Base-by-base conservation (phyloP, 2,888 invertebrate genomes). In the Himalopsyche japonica region DNA sequence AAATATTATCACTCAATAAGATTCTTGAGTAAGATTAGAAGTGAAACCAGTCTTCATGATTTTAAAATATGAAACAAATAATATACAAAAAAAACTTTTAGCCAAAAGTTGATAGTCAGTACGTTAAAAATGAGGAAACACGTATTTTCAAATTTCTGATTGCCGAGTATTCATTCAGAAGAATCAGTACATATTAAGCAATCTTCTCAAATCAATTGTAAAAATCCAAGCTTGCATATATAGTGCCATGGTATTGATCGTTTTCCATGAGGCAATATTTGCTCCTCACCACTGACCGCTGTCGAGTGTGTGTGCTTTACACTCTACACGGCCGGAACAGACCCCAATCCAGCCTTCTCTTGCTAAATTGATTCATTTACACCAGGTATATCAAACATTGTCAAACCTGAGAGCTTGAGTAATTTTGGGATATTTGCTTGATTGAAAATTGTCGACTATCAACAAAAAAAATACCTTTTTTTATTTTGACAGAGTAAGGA, bases 231-330 rank as follows among this genome's bases (percentile, higher is more conserved):
- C 24, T 6, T 15, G 27, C 27, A 70, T 70, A 27, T 27, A 70
- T 70, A 15, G 70, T 70, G 27, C 27, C 12, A 27, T 30, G 27
- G 70, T 30, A 70, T 70, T 70, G 70, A 70, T 70, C 70, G 70
- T 70, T 70, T 70, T 70, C 70, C 70, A 70, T 70, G 70, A 70
- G 70, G 70, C 70, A 70, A 70, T 70, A 70, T 70, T 70, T 70
- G 70, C 70, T 24, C 70, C 70, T 70, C 30, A 70, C 70, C 70
- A 70, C 70, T 70, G 70, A 70, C 70, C 70, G 70, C 70, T 27
- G 70, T 70, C 70, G 70, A 70, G 70, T 70, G 70, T 70, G 70
- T 70, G 27, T 70, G 27, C 70, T 70, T 27, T 70, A 70, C 70
- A 70, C 70, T 70, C 70, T 70, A 70, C 27, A 70, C 30, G 70